Evolutionary conservation across 1,140 invertebrate genomes (phyloP), one percentile per base, ranked within the genome.

Genomic region (Leptopilina boulardi): DNA sequence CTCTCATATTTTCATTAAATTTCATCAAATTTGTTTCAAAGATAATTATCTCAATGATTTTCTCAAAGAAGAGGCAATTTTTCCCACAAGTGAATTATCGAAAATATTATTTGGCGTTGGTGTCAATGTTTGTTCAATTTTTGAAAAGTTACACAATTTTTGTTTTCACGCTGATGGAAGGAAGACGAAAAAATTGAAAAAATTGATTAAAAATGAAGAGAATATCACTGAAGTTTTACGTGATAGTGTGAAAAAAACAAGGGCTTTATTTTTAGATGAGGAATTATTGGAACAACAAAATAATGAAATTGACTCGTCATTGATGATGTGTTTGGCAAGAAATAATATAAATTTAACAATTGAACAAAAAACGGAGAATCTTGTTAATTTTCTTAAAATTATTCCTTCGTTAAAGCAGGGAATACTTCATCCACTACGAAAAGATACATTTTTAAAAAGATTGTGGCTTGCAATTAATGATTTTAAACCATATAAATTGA

Each of bases 21-120:
- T 87, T 78, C 84, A 87, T 78, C 74, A 83, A 80, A 47, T 71
- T 47, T 85, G 83, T 83, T 86, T 86, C 81, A 78, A 83, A 80
- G 73, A 80, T 59, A 79, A 81, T 79, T 77, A 77, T 77, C 76
- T 83, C 70, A 34, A 23, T 23, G 18, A 59, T 19, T 59, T 59
- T 13, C 23, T 59, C 10, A 1, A 19, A 1, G 54, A 59, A 6
- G 54, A 59, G 11, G 13, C 6, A 11, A 10, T 59, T 26, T 59
- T 59, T 11, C 3, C 19, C 2, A 6, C 54, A 23, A 10, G 21
- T 3, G 11, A 6, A 3, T 59, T 59, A 8, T 59, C 54, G 1
- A 18, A 10, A 13, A 59, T 59, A 23, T 59, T 59, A 11, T 23
- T 21, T 11, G 19, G 19, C 1, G 19, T 23, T 9, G 54, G 19